Evolutionary conservation across 2,888 invertebrate genomes (phyloP), one percentile per base, ranked within the genome.

Genomic region (Rapana venosa): DNA sequence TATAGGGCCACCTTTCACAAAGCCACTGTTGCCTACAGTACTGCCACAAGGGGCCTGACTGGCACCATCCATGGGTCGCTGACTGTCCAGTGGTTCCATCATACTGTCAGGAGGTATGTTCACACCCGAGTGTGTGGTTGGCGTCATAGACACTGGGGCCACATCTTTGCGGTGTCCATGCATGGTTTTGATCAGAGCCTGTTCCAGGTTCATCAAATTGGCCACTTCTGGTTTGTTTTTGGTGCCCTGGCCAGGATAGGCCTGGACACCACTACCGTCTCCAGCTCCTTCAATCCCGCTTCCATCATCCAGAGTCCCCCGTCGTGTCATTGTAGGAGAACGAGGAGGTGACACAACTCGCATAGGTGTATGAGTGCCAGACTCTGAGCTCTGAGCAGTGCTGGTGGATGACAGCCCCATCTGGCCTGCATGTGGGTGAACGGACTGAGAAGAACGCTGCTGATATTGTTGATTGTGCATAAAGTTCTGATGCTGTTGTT

Each of bases 171-270:
- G 74, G 81, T 77, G 88, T 8, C 94, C 93, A 91, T 94, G 94
- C 36, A 95, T 93, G 86, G 95, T 95, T 90, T 94, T 95, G 70
- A 95, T 95, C 66, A 95, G 90, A 26, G 95, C 95, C 91, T 95
- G 95, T 89, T 95, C 95, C 56, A 96, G 91, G 87, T 92, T 94
- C 77, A 93, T 93, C 36, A 95, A 87, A 70, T 92, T 89, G n/a
- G 89, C 61, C 74, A 89, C 56, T 56, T 89, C 89, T 22, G 84
- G 77, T 36, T 89, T 90, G 77, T 83, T 81, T 35, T 85, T 92
- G 89, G 92, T 92, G 85, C 92, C 90, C 61, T 92, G 92, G 2
- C 26, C 32, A 11, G 79, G 36, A 13, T 70, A 56, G 30, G 47
- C 32, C 56, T 32, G 83, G 17, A 36, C 58, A 35, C 5, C 15